phyloP scores from a whole-genome alignment of 2,113 vertebrate species.

The Python bivittatus region DNA sequence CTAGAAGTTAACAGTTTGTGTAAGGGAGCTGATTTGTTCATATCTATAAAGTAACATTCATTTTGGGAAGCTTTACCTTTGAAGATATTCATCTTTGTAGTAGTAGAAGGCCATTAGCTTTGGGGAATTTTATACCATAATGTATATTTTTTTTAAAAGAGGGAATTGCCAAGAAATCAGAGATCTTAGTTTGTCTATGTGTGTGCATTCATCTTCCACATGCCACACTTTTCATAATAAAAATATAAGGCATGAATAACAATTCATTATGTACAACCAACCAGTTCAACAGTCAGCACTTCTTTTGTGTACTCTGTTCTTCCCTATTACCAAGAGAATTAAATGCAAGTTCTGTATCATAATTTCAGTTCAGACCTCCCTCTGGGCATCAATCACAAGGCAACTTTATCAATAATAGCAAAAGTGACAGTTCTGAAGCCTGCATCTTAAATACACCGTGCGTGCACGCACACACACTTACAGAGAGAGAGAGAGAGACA shows the following conservation, averaged over 20 bases:
- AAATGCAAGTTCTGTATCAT: conserved; percentile 66
- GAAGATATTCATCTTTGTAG: background rate
- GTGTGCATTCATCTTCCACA: background rate
- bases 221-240: background rate
- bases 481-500: background rate
- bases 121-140: background rate
- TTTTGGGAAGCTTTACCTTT: background rate
- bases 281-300: background rate
- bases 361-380: conserved; percentile 67
- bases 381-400: conserved; percentile 63
- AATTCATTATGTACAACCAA: conserved; percentile 13
- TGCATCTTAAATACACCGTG: conserved; percentile 51
- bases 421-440: conserved; percentile 74
- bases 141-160: background rate
- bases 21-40: background rate
- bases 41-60: background rate
- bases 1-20: background rate
- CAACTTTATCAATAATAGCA: conserved; percentile 71
- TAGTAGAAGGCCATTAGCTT: background rate
- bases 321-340: conserved; percentile 52
- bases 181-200: conserved; percentile 28
- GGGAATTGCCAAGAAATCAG: background rate
- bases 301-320: conserved; percentile 35
- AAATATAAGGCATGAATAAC: conserved; percentile 25
- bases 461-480: background rate